phyloP scores from a whole-genome alignment of 2,797 vertebrate genomes.

The Oreonectes daqikongensis region DNA sequence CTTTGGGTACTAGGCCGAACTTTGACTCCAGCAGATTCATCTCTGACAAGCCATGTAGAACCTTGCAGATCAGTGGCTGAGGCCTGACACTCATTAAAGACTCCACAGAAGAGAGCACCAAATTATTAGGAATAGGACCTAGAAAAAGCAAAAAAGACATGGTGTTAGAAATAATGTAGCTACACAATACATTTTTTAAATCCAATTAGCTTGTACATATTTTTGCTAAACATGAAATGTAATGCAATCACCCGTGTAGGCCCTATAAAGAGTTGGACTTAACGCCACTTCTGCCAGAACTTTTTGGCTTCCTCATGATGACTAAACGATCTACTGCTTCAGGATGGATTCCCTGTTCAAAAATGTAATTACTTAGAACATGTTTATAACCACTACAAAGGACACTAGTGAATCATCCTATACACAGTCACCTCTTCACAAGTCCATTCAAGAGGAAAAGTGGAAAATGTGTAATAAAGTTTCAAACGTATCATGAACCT shows the following conservation, averaged over 20 bases:
- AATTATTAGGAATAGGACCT: too few relatives aligned
- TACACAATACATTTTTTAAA: too few relatives aligned
- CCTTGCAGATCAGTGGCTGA: neutral
- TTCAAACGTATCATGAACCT: too few relatives aligned
- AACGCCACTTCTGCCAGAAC: neutral
- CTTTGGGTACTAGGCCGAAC: constrained; percentile 7
- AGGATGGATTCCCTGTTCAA: neutral
- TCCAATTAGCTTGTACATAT: too few relatives aligned
- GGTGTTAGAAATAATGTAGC: too few relatives aligned
- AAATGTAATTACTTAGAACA: neutral
- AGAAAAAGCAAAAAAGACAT: too few relatives aligned
- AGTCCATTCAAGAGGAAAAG: too few relatives aligned
- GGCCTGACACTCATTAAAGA: constrained; percentile 4
- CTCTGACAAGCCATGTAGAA: constrained; percentile 1
- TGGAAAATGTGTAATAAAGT: too few relatives aligned
- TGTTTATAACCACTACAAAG: too few relatives aligned
- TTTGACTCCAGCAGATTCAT: constrained; percentile 1
- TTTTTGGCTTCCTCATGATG: neutral
- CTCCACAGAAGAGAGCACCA: neutral
- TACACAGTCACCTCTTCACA: too few relatives aligned
- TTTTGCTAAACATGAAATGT: too few relatives aligned
- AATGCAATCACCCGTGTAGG: neutral
- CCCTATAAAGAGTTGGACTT: neutral
- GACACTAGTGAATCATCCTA: too few relatives aligned
- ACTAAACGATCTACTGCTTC: neutral